Evolutionary conservation across 2,888 invertebrate species (phyloP), one percentile per base, ranked within the genome.

Genomic region (Scaptomyza flava): DNA sequence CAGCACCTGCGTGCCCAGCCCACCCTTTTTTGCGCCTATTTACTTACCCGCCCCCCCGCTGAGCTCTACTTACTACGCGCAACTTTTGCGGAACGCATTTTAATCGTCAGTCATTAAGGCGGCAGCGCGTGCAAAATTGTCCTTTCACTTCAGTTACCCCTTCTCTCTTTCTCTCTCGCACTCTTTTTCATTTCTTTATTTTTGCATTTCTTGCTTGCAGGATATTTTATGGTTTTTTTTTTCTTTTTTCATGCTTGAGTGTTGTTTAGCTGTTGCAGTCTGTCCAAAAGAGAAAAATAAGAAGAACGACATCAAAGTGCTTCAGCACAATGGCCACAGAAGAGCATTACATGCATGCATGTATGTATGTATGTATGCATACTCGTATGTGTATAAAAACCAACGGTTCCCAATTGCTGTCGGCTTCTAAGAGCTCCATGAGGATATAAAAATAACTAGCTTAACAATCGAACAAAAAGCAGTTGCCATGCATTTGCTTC

Each of bases 61-160:
- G 9, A 43, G 34, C 36, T 42, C 74, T 52, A 48, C 48, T 60
- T 52, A 52, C 61, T 64, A 62, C 61, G 48, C 58, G 58, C 71
- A 74, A 71, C 75, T 61, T 69, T 69, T 74, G 75, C 58, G 76
- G 62, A 68, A 72, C 65, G 79, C 87, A 82, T 85, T 83, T 83
- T 83, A 83, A 83, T 83, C 82, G 87, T 64, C 80, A 41, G 77
- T 83, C 87, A 83, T 83, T 83, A 83, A 82, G 87, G 88, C 77
- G 72, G 60, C 77, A 85, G 72, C 79, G 77, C 77, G 79, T 81
- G 77, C 79, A 74, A 77, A 80, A 82, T 41, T 85, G 65, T 87
- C 77, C 74, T 66, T 82, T 80, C 71, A 87, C 72, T 87, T 87
- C 61, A 72, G 58, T 61, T 68, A 50, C 69, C 12, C 33, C 27